phyloP scores from a whole-genome alignment of 2,888 invertebrate genomes.

The Frankliniella fusca region DNA sequence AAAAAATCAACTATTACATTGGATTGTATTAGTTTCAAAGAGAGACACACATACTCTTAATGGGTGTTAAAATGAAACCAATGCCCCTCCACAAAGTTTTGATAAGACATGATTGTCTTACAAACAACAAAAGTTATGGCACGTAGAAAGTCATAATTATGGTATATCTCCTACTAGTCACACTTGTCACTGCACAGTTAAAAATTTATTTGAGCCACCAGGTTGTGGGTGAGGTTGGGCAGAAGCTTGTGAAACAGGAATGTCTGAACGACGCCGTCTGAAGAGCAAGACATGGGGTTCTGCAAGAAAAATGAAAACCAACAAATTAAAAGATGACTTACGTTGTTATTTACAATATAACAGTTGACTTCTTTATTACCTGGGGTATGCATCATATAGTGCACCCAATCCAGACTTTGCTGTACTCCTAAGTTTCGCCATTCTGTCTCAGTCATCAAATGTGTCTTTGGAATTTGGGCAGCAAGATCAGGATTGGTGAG shows the following conservation, averaged over 20 bases:
- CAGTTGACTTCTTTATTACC: conserved; percentile 52
- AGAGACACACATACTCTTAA: too few species aligned
- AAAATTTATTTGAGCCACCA: too few species aligned
- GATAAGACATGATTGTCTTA: too few species aligned
- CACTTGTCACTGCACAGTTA: too few species aligned
- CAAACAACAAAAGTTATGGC: not conserved
- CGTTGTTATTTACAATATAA: conserved; percentile 8
- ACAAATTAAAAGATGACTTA: conserved; percentile 26
- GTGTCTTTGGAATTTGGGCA: conserved; percentile 84
- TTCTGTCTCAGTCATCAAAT: conserved; percentile 88
- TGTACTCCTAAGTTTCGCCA: conserved; percentile 94
- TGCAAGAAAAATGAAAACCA: conserved; percentile 49
- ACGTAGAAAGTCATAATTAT: not conserved
- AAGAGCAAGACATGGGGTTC: conserved; percentile 90
- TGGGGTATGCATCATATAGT: conserved; percentile 94
- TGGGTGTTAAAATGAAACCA: too few species aligned
- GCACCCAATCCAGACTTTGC: conserved; percentile 94
- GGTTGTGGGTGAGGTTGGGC: too few species aligned
- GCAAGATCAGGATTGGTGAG: conserved; percentile 81
- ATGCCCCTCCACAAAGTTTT: too few species aligned
- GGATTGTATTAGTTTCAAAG: too few species aligned
- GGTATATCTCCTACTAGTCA: too few species aligned
- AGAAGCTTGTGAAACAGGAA: not conserved
- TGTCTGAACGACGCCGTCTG: conserved; percentile 46
- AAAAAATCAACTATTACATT: too few species aligned